phyloP scores from a whole-genome alignment of 2,113 vertebrate genomes.

The Sula dactylatra region DNA sequence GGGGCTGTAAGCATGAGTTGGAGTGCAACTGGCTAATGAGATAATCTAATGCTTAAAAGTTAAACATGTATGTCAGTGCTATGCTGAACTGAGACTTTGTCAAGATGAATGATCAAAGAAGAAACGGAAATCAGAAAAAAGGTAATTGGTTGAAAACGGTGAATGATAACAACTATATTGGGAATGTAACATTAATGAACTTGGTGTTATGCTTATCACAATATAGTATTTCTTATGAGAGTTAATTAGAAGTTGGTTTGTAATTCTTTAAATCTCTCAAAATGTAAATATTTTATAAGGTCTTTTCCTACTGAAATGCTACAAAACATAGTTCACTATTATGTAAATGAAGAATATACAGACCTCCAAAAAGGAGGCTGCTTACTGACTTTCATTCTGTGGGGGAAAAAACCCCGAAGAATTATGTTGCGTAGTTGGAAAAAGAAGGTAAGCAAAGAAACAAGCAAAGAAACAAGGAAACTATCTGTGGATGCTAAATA shows the following conservation, averaged over 20 bases:
- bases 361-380: neutral
- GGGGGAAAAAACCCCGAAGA: neutral
- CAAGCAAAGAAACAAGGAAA: neutral
- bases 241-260: neutral
- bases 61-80: neutral
- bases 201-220: neutral
- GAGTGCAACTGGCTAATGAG: neutral
- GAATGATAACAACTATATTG: neutral
- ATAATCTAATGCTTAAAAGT: neutral
- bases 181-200: neutral
- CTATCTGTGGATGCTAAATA: neutral
- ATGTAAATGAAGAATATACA: neutral
- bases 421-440: neutral
- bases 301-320: neutral
- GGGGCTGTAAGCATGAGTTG: neutral
- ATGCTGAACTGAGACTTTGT: neutral
- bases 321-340: neutral
- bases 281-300: neutral
- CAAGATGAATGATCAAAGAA: neutral
- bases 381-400: neutral
- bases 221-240: neutral
- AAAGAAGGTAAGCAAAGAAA: neutral
- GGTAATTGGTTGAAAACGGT: neutral
- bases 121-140: neutral
- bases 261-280: neutral